Base-by-base conservation (phyloP, 2,888 invertebrate species). In the Zootermopsis nevadensis region DNA sequence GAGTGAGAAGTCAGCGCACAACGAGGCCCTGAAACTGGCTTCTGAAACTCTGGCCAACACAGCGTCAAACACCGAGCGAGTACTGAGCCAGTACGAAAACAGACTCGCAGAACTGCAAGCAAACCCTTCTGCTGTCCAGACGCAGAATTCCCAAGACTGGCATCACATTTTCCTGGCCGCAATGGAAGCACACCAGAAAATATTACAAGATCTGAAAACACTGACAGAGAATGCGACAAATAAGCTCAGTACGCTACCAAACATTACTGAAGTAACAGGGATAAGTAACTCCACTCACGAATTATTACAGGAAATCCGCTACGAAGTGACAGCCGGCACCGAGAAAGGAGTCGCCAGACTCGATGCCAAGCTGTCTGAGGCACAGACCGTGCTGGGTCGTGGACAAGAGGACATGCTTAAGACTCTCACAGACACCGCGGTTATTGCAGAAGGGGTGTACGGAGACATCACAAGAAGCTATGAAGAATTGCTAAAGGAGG, bases 261-360 rank as follows among this genome's bases (percentile, higher is more conserved):
- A 90, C 7, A 89, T 89, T 27, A 87, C 89, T 0, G 93, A 94
- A 84, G 88, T 95, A 1, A 91, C 92, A 83, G 89, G 89, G 22
- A 87, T 92, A 53, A 91, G 92, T 85, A 95, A 95, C 88, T 90
- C 92, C 81, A 95, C 95, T 0, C 60, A 84, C 15, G 84, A 84
- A 19, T 27, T 84, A n/a, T 55, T 84, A 69, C 91, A 92, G 82
- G 91, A 91, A 76, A 88, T 92, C 6, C 92, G 91, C 84, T 90
- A 90, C 48, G 90, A 91, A 38, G 86, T 93, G 2, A 88, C 87
- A 83, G 88, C 85, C 6, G 81, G 84, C 8, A 81, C 77, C 53
- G 86, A 86, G 31, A 87, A 85, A 91, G 92, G 90, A 80, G 88
- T 91, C 2, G 88, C 88, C 19, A 91, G 91, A 85, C 88, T 93